phyloP scores from a whole-genome alignment of 1,140 invertebrate species.

The Coenobita brevimanus region DNA sequence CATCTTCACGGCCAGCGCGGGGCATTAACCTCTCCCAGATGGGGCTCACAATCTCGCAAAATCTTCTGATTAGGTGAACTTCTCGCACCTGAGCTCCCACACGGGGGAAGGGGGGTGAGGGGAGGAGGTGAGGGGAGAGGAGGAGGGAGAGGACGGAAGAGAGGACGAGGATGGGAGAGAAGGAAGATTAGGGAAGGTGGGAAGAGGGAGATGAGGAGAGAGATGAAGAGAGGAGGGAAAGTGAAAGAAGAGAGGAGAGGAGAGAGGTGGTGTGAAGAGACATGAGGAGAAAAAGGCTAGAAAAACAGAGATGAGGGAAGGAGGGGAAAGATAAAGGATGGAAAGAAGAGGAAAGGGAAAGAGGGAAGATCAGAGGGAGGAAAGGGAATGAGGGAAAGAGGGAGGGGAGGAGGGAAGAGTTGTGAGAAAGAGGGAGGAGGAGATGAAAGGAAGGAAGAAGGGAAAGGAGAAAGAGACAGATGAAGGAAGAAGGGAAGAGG shows the following conservation, averaged over 20 bases:
- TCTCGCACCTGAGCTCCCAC: slow-evolving; percentile 57
- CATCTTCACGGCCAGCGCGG: slow-evolving; percentile 39
- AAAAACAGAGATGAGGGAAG: no score
- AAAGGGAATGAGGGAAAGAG: not conserved
- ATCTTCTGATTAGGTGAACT: slow-evolving; percentile 66
- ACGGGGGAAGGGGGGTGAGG: not conserved
- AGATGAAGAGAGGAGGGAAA: not conserved
- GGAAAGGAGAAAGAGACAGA: not conserved
- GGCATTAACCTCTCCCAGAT: slow-evolving; percentile 49
- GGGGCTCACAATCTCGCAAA: slow-evolving; percentile 61
- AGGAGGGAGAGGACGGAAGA: no score
- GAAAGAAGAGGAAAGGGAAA: not conserved
- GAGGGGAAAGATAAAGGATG: not conserved
- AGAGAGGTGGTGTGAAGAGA: no score
- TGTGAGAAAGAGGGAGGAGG: not conserved
- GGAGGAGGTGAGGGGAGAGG: no score
- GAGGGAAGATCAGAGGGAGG: not conserved
- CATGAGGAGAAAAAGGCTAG: not conserved
- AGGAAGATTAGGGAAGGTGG: not conserved
- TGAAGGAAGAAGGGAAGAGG: not conserved
- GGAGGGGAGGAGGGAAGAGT: not conserved
- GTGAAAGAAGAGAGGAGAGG: not conserved
- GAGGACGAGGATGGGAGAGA: not conserved
- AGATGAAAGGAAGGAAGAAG: not conserved
- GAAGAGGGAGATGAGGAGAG: not conserved